Percentiles rank a stretch among this genome's conserved stretches.
Evolutionary conservation across 2,888 invertebrate species (phyloP).

Genomic region (Noctua janthina): DNA sequence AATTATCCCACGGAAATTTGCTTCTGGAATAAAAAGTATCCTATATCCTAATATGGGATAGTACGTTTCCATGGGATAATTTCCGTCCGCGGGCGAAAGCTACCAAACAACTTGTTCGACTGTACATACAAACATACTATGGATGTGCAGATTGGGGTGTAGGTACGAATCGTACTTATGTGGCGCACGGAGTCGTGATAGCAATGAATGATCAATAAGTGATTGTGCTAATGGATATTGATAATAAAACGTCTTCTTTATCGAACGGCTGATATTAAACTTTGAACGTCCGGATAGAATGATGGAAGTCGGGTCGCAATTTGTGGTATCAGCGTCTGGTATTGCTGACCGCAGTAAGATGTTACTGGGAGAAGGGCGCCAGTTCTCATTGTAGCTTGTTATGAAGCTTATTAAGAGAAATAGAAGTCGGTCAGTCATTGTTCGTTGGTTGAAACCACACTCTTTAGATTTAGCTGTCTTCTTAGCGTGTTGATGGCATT

Average conservation of each 20-base stretch:
- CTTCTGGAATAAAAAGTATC: background rate
- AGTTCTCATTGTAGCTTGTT: background rate
- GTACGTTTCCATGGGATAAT: background rate
- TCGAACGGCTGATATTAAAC: constrained; percentile 8
- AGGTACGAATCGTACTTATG: constrained; percentile 11
- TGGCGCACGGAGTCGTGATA: constrained; percentile 12
- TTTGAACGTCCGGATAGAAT: constrained; percentile 4
- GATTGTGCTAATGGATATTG: constrained; percentile 36
- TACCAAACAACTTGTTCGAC: background rate
- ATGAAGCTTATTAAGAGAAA: background rate
- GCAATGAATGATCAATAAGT: constrained; percentile 24
- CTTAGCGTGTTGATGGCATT: background rate
- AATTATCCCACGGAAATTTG: background rate
- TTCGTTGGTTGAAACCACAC: background rate
- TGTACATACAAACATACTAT: constrained; percentile 1
- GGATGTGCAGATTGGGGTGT: background rate
- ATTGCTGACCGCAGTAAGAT: background rate
- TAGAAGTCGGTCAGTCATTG: background rate
- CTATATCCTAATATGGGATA: background rate
- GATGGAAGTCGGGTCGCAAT: background rate
- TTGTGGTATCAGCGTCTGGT: background rate
- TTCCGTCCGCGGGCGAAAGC: background rate
- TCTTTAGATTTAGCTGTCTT: background rate
- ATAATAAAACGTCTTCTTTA: constrained; percentile 33
- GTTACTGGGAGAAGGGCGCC: background rate